Conservation (phyloP, 30 jellyfish, hydroid and myxozoan genomes). For the Hydractinia symbiolongicarpus region DNA sequence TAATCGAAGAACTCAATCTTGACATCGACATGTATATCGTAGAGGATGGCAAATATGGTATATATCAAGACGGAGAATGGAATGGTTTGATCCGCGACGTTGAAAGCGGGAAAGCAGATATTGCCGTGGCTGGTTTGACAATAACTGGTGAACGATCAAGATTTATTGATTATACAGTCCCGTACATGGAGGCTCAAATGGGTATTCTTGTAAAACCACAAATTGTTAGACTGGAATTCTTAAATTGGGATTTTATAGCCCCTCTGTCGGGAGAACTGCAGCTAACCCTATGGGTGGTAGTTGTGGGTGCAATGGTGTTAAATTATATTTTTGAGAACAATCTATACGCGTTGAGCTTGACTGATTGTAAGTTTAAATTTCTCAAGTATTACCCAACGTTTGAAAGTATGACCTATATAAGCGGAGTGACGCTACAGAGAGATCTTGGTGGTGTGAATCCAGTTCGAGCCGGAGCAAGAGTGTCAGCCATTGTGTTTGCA, state of each 20-base stretch:
- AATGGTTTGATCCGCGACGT: slow-evolving; percentile 85
- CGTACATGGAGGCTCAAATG: slow-evolving; percentile 39
- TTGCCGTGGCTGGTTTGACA: slow-evolving; percentile 71
- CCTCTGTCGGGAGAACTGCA: slow-evolving; percentile 43
- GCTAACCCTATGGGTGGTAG: slow-evolving; percentile 36
- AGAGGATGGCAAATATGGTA: slow-evolving; percentile 7
- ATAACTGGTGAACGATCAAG: slow-evolving; percentile 38
- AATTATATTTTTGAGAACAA: slow-evolving; percentile 48
- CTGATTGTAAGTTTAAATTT: neutral
- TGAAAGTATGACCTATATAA: slow-evolving; percentile 64
- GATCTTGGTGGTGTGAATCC: slow-evolving; percentile 90
- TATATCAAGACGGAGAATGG: slow-evolving; percentile 54
- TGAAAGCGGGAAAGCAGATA: slow-evolving; percentile 54
- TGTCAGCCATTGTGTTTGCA: slow-evolving; percentile 59
- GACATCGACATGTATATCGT: slow-evolving; percentile 10
- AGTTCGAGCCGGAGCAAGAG: slow-evolving; percentile 55
- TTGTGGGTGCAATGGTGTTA: slow-evolving; percentile 38
- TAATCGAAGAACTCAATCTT: slow-evolving; percentile 6
- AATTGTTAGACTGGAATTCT: neutral
- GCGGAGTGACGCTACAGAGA: slow-evolving; percentile 78
- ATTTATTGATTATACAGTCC: slow-evolving; percentile 49
- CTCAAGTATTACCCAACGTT: slow-evolving; percentile 30
- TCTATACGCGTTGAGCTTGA: slow-evolving; percentile 21
- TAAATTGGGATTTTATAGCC: slow-evolving; percentile 52
- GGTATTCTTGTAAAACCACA: slow-evolving; percentile 47